These are phyloP conservation scores for Telmatherina bonti DNA, from an alignment of 2,797 vertebrate genomes.

Conservation along the genomic window DNA sequence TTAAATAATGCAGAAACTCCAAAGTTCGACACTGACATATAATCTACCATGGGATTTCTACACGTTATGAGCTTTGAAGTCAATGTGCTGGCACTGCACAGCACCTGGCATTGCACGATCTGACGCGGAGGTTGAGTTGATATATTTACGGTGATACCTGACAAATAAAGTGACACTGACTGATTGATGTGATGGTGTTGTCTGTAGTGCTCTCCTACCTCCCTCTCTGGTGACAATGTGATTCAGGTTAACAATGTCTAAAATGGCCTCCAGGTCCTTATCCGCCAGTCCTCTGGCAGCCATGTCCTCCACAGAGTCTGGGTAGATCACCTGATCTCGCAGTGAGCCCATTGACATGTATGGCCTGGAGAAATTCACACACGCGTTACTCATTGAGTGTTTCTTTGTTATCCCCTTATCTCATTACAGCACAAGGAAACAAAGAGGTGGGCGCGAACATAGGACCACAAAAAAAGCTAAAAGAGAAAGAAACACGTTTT, in stretches of 20 bases:
- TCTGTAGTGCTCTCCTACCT: conserved; percentile 79
- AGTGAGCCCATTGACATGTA: conserved; percentile 98
- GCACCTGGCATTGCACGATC: too few species aligned
- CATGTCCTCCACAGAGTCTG: conserved; percentile 95
- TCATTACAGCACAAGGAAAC: conserved; percentile 10
- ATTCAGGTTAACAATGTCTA: conserved; percentile 93
- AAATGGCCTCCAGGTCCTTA: conserved; percentile 90
- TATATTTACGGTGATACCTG: background rate
- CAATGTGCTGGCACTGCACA: too few species aligned
- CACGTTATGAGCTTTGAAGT: too few species aligned
- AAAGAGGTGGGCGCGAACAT: conserved; percentile 13
- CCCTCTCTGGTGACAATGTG: conserved; percentile 97
- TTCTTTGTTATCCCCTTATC: conserved; percentile 25
- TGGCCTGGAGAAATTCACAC: conserved; percentile 82
- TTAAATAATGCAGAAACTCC: background rate
- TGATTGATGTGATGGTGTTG: background rate
- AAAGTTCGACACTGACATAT: background rate
- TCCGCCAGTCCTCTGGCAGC: conserved; percentile 88
- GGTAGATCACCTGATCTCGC: conserved; percentile 98
- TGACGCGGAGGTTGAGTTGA: background rate
- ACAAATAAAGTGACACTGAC: background rate
- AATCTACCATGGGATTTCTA: too few species aligned
- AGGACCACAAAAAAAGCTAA: background rate
- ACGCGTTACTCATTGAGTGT: background rate
- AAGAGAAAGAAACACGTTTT: too few species aligned